Evolutionary conservation across 2,888 invertebrate genomes (phyloP), one percentile per base, ranked within the genome.

Genomic region (Dichetophora obliterata): DNA sequence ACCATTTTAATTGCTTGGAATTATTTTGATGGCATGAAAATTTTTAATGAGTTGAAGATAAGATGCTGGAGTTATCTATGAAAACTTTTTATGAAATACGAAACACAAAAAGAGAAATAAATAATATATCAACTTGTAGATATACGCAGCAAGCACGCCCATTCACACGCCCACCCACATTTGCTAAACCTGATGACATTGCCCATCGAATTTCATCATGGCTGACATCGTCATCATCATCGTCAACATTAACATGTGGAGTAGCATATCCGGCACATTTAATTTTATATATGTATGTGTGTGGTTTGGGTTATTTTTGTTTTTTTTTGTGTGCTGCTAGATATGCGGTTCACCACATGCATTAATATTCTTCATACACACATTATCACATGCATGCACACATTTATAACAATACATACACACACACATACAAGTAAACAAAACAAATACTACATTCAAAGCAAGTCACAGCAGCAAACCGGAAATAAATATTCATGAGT

Each of bases 401-500:
- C 43, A 43, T 43, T 54, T 54, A 9, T 22, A 54, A 9, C 1
- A 22, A 19, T 2, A 19, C 22, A 19, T 11, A 54, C 54, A 54
- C 19, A 54, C 54, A 19, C 2, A 54, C 54, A 54, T 9, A 54
- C 19, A 19, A 27, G 27, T 59, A 27, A 5, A 19, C 8, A 59
- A n/a, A 59, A 27, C 24, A 27, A 22, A 59, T 14, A 27, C 59
- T 14, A 27, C 59, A 59, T 27, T 27, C 59, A 59, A 5, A 59
- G 22, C 11, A n/a, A 65, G 63, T 31, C 63, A 37, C 24, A 61
- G 54, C 24, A 61, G 54, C 19, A 34, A 31, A 31, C 19, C 19
- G 63, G 19, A 37, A 19, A 27, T 65, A 34, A 65, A 65, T 65
- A 65, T 65, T 65, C 37, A 65, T 65, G 63, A 65, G 34, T 65